Conservation (phyloP, 2,797 vertebrate species). For the Epinephelus awoara region DNA sequence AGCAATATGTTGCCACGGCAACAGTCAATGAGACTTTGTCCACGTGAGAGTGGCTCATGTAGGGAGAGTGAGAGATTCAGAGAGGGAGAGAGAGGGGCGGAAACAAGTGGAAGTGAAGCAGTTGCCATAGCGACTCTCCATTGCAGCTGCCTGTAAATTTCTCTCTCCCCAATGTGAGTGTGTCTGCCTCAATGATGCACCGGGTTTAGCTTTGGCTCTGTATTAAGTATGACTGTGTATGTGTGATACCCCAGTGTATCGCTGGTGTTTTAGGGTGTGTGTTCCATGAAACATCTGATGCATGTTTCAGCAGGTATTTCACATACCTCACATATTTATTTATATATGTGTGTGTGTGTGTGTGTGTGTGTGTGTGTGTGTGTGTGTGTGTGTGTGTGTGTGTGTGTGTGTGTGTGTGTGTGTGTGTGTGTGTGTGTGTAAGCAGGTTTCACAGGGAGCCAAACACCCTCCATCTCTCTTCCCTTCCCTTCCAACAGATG, state of each 20-base stretch:
- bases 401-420: neutral
- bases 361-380: neutral
- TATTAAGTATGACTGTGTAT: slow-evolving; percentile 15
- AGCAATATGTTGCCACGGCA: slow-evolving; percentile 81
- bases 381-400: neutral
- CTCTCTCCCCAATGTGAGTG: slow-evolving; percentile 51
- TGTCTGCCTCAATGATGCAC: slow-evolving; percentile 53
- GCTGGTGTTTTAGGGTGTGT: neutral
- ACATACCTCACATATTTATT: neutral
- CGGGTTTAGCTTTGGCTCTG: slow-evolving; percentile 24
- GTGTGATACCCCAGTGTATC: slow-evolving; percentile 12
- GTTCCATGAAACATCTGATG: slow-evolving; percentile 27
- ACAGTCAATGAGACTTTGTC: slow-evolving; percentile 82
- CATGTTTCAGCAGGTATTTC: slow-evolving; percentile 50
- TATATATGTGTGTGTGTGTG: neutral
- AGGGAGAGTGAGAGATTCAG: slow-evolving; percentile 32
- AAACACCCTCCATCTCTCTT: slow-evolving; percentile 41
- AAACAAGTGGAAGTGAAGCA: slow-evolving; percentile 79
- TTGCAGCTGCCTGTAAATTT: slow-evolving; percentile 77
- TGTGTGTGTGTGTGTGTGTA: slow-evolving; percentile 1
- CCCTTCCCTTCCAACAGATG: slow-evolving; percentile 66
- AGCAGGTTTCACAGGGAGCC: slow-evolving; percentile 44
- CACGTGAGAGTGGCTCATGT: slow-evolving; percentile 71
- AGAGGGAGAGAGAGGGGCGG: slow-evolving; percentile 23
- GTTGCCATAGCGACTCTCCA: slow-evolving; percentile 83